These are phyloP conservation scores for Loris lydekkerianus DNA, from an alignment of 2,797 vertebrate species.

Conservation along the genomic window DNA sequence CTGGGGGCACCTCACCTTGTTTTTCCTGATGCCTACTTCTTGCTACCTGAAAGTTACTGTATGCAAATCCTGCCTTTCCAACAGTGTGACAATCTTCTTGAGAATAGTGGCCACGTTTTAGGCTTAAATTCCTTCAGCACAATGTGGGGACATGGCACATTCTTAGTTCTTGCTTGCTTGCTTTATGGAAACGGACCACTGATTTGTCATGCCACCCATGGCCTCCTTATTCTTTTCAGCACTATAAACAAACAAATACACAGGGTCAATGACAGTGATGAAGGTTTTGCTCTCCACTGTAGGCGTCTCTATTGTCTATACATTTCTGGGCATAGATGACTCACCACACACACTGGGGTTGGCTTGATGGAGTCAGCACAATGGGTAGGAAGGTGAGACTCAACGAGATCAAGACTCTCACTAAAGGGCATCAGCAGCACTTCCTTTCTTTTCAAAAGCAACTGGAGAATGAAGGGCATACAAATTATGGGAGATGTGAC, in stretches of 20 bases:
- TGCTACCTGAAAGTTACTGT: background rate
- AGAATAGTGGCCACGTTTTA: slow-evolving; percentile 18
- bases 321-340: background rate
- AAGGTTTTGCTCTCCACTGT: background rate
- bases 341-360: background rate
- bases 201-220: background rate
- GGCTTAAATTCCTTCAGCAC: background rate
- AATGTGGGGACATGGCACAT: background rate
- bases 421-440: background rate
- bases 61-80: background rate
- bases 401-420: background rate
- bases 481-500: background rate
- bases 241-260: background rate
- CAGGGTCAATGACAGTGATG: background rate
- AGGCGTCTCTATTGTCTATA: background rate
- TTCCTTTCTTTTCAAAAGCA: slow-evolving; percentile 32
- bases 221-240: slow-evolving; percentile 11
- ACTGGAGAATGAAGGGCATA: background rate
- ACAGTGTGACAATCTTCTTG: background rate
- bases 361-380: background rate
- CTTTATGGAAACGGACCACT: background rate
- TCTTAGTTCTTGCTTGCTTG: slow-evolving; percentile 27
- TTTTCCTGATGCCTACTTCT: background rate
- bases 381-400: background rate
- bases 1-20: background rate